These are phyloP conservation scores for Triplophysa dalaica DNA, from an alignment of 2,113 vertebrate genomes.

Conservation along the genomic window DNA sequence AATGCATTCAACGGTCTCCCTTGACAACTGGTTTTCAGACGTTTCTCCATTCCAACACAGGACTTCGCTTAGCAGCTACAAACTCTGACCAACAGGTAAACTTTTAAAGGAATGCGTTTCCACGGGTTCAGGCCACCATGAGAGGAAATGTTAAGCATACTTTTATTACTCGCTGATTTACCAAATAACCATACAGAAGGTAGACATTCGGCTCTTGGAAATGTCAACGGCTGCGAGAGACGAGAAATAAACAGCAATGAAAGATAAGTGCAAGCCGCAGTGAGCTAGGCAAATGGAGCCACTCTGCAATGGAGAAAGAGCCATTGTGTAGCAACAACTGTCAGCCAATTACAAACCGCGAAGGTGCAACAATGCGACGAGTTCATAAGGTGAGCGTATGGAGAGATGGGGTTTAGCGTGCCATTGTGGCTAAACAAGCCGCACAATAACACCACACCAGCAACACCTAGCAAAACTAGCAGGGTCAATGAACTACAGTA, in stretches of 20 bases:
- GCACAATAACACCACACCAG: slow-evolving; percentile 11
- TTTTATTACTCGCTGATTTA: background rate
- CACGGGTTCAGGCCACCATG: background rate
- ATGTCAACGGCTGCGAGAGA: background rate
- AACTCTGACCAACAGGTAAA: background rate
- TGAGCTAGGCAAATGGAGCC: background rate
- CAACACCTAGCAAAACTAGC: slow-evolving; percentile 9
- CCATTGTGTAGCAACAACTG: slow-evolving; percentile 15
- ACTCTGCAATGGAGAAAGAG: background rate
- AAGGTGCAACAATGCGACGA: slow-evolving; percentile 6
- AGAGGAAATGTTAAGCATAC: background rate
- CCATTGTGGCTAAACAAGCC: slow-evolving; percentile 22
- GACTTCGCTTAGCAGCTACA: background rate
- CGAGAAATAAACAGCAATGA: background rate
- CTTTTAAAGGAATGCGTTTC: slow-evolving; percentile 2
- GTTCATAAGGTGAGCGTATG: slow-evolving; percentile 12
- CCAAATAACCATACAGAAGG: background rate
- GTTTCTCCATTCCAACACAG: background rate
- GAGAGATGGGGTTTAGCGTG: slow-evolving; percentile 17
- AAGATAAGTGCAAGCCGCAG: background rate
- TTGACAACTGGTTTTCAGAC: slow-evolving; percentile 2
- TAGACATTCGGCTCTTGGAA: background rate
- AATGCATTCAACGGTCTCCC: slow-evolving; percentile 10
- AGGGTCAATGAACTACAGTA: slow-evolving; percentile 6
- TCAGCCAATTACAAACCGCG: slow-evolving; percentile 11